Evolutionary conservation across 2,888 invertebrate species (phyloP), one percentile per base, ranked within the genome.

Genomic region (Tiliacea citrago): DNA sequence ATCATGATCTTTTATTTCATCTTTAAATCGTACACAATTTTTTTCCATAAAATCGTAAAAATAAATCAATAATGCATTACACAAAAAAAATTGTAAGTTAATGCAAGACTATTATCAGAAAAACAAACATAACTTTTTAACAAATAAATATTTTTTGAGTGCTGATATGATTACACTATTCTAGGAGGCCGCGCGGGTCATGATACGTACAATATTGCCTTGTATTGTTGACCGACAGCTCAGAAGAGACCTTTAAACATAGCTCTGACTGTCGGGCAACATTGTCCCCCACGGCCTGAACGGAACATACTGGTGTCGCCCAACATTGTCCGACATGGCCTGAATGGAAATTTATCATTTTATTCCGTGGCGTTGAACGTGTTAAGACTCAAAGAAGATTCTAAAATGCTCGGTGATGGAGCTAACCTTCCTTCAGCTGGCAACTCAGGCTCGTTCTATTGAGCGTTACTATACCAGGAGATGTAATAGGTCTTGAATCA

Each of bases 101-200:
- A 39, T 39, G 39, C 39, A 39, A 39, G 39, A 39, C 39, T 57
- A 24, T 2, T 24, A 24, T 57, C 16, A 57, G 55, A 57, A 57
- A 57, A 57, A 24, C 24, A 16, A 0, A 57, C 24, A 16, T 57
- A 57, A 57, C 16, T 57, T 57, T 57, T 24, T 24, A 9, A 57
- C 8, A 16, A 9, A 24, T 9, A 24, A 1, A 16, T 57, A 39
- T 51, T 35, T 51, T 66, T 66, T 2, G 65, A 51, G 65, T 67
- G 67, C 53, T 67, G 67, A 67, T 67, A 4, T 7, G 24, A 67
- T 67, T 42, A 55, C 53, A 55, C 67, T 67, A 0, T 5, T 24
- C 39, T 55, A 67, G 67, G 67, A 67, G 67, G 57, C 68, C 57
- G 42, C 68, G 55, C 68, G 55, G 55, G 68, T 57, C 24, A 57